Conservation (phyloP, 1,140 invertebrate genomes). For the Trialeurodes vaporariorum region DNA sequence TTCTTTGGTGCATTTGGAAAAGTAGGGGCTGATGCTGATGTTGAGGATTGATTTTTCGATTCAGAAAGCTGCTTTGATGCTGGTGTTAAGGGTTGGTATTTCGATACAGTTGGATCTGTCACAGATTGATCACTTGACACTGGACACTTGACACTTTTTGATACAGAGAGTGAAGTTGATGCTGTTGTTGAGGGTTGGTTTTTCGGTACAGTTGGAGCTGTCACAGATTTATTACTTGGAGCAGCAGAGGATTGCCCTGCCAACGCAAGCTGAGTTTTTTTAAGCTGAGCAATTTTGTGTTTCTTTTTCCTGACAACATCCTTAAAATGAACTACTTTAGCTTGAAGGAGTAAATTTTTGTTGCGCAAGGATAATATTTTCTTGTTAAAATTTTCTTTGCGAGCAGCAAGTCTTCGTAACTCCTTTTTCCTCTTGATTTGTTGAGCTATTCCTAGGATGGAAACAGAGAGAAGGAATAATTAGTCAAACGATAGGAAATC, state of each 20-base stretch:
- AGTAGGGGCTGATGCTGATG: neutral
- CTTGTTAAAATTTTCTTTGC: neutral
- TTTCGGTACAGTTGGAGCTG: neutral
- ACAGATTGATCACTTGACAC: too few relatives aligned
- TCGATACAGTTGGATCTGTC: too few relatives aligned
- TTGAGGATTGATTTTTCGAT: neutral
- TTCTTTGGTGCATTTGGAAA: neutral
- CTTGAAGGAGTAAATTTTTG: too few relatives aligned
- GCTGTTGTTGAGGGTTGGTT: neutral
- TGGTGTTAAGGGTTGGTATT: too few relatives aligned
- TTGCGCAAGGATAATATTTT: neutral
- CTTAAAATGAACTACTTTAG: neutral
- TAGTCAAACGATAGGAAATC: neutral
- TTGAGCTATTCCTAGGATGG: neutral
- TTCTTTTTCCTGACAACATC: neutral
- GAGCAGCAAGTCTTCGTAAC: too few relatives aligned
- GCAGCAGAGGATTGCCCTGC: neutral
- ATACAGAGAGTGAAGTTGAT: neutral
- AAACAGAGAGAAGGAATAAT: neutral
- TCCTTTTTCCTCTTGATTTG: neutral
- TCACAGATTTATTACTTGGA: neutral
- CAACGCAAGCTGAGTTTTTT: too few relatives aligned
- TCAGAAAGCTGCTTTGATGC: neutral
- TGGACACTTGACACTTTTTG: too few relatives aligned
- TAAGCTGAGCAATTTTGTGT: neutral